phyloP scores from a whole-genome alignment of 2,888 invertebrate genomes.

The Calameuta pallipes region DNA sequence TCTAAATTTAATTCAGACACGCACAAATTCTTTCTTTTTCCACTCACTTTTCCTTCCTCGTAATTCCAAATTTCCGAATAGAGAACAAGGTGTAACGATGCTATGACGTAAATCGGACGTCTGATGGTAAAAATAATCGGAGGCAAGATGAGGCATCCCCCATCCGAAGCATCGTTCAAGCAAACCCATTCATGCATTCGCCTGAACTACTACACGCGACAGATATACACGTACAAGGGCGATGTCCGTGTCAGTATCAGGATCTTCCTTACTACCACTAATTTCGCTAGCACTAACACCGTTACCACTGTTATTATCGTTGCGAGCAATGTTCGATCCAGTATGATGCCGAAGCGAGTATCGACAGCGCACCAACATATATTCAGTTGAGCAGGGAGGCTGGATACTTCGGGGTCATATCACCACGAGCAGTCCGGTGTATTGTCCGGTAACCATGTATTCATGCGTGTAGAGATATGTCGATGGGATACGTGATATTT shows the following conservation, averaged over 20 bases:
- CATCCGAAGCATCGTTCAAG: conserved; percentile 29
- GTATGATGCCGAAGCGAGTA: not conserved
- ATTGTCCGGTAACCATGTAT: not conserved
- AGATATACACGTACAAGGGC: not conserved
- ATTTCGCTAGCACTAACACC: not conserved
- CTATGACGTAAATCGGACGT: not conserved
- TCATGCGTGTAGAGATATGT: not conserved
- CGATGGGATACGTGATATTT: not conserved
- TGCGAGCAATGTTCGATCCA: not conserved
- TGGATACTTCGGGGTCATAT: not conserved
- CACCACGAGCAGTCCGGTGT: not conserved
- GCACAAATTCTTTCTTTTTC: not conserved
- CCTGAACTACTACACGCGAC: conserved; percentile 22
- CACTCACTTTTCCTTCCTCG: not conserved
- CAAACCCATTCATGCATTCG: conserved; percentile 39
- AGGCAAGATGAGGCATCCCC: conserved; percentile 17
- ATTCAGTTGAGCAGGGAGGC: not conserved
- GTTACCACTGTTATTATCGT: not conserved
- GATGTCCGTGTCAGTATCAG: not conserved
- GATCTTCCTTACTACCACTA: not conserved
- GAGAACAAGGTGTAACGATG: not conserved
- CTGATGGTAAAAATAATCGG: not conserved
- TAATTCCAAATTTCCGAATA: not conserved
- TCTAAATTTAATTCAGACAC: not conserved
- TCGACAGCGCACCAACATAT: not conserved